These are phyloP conservation scores for Caenorhabditis sp. DNA, from an alignment of 2,888 invertebrate species.

Conservation along the genomic window DNA sequence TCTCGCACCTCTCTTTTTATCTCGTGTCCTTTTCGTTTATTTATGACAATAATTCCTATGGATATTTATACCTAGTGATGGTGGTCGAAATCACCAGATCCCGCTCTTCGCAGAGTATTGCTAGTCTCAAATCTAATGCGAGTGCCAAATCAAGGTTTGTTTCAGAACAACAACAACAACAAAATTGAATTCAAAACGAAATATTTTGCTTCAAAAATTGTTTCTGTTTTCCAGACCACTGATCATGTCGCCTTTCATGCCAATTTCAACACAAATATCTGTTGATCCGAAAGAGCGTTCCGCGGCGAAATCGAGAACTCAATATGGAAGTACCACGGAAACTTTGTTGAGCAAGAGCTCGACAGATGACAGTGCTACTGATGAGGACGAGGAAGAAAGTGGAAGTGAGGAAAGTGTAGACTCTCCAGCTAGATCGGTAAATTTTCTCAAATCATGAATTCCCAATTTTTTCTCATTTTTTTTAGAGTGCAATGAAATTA, in stretches of 20 bases:
- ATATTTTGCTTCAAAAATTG: neutral
- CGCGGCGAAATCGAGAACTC: neutral
- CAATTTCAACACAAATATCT: slow-evolving; percentile 63
- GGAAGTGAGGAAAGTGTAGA: neutral
- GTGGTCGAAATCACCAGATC: neutral
- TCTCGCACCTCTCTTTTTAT: neutral
- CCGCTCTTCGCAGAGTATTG: neutral
- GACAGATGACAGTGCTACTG: slow-evolving; percentile 5
- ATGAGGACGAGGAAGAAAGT: slow-evolving; percentile 18
- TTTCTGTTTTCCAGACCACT: slow-evolving; percentile 56
- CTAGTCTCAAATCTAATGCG: slow-evolving; percentile 2
- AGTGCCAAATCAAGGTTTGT: slow-evolving; percentile 4
- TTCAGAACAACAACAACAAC: neutral
- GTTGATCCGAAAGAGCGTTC: no score
- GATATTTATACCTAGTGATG: neutral
- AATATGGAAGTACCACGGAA: slow-evolving; percentile 6
- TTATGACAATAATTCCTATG: neutral
- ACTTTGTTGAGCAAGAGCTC: neutral
- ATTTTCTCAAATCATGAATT: neutral
- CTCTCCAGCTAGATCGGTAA: neutral
- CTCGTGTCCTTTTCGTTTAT: neutral
- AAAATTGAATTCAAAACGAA: neutral
- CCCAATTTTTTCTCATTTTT: neutral
- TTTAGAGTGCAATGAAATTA: slow-evolving; percentile 3
- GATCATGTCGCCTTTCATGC: slow-evolving; percentile 68